Evolutionary conservation across 2,888 invertebrate genomes (phyloP).

Genomic region (Macaria liturata): DNA sequence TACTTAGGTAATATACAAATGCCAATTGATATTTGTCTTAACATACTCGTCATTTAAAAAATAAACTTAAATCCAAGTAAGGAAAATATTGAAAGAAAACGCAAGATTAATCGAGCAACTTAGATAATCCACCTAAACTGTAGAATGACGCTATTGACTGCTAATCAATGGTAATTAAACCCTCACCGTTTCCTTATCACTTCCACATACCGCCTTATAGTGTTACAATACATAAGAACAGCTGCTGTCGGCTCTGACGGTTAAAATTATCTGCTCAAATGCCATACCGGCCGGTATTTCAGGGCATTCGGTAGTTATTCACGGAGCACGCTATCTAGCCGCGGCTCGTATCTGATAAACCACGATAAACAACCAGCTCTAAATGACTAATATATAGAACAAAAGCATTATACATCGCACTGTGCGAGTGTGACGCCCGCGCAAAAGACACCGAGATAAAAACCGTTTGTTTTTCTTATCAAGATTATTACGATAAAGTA

Average conservation of each 20-base stretch:
- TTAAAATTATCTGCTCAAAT: constrained; percentile 37
- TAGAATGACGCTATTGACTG: neutral
- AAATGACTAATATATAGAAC: constrained; percentile 25
- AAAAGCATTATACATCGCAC: constrained; percentile 19
- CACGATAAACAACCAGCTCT: constrained; percentile 17
- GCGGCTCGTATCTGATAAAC: constrained; percentile 15
- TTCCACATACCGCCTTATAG: neutral
- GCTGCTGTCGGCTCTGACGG: constrained; percentile 15
- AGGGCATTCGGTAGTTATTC: constrained; percentile 31
- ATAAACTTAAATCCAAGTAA: too few species aligned
- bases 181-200: constrained; percentile 17
- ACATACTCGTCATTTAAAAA: too few species aligned
- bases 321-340: constrained; percentile 20
- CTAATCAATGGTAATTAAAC: constrained; percentile 28
- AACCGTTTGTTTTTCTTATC: constrained; percentile 76
- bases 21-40: too few species aligned
- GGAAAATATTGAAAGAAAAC: too few species aligned
- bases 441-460: constrained; percentile 53
- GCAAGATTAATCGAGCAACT: too few species aligned
- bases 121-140: too few species aligned
- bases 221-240: constrained; percentile 10
- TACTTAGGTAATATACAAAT: too few species aligned
- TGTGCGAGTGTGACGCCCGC: constrained; percentile 22
- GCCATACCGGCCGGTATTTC: constrained; percentile 31
- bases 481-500: constrained; percentile 77